Evolutionary conservation across 2,113 vertebrate genomes (phyloP).

Genomic region (Ictalurus furcatus): DNA sequence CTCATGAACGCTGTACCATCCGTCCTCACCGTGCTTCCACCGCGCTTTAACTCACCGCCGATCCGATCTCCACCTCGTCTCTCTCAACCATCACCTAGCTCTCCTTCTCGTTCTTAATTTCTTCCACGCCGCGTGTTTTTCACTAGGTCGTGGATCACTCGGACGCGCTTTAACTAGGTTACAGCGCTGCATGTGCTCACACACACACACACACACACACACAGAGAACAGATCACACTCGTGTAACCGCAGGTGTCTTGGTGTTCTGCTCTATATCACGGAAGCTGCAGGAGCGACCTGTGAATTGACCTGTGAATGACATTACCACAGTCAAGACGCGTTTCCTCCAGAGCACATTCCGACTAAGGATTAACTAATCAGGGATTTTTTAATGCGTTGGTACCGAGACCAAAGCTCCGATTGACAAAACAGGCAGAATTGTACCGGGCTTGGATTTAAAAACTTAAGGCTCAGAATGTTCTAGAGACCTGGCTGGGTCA

Average conservation of each 20-base stretch:
- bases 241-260: constrained; percentile 4
- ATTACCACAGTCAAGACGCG: background rate
- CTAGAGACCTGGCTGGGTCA: background rate
- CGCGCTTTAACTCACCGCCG: constrained; percentile 62
- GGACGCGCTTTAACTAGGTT: constrained; percentile 32
- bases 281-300: constrained; percentile 21
- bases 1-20: constrained; percentile 64
- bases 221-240: constrained; percentile 4
- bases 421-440: background rate
- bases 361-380: background rate
- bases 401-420: no score
- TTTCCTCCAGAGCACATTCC: background rate
- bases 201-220: constrained; percentile 40
- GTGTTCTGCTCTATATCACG: constrained; percentile 15
- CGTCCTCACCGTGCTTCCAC: constrained; percentile 54
- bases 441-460: background rate
- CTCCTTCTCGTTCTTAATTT: constrained; percentile 47
- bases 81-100: constrained; percentile 15
- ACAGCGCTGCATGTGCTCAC: constrained; percentile 18
- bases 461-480: background rate
- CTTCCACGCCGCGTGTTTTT: constrained; percentile 52
- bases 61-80: constrained; percentile 12
- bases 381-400: background rate
- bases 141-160: constrained; percentile 6
- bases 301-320: constrained; percentile 44